Base-by-base conservation (phyloP, 2,888 invertebrate species). In the Opisthograptis luteolata region DNA sequence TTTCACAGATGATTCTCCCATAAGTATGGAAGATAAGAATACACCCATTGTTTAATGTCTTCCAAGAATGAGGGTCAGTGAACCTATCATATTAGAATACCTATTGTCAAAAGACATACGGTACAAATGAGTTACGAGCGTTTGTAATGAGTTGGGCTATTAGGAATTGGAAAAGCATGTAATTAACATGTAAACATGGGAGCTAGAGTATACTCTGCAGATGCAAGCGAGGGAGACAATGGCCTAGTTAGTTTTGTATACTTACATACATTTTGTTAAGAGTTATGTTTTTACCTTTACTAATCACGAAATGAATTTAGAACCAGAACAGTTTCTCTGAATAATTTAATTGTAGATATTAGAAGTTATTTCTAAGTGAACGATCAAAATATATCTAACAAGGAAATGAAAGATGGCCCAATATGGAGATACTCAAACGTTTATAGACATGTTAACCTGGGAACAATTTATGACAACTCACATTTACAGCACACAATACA, bases 1-100 rank as follows among this genome's bases (percentile, higher is more conserved):
- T 44, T 39, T 43, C 15, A 42, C 41, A 45, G 25, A 35, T 32
- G 12, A 31, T 58, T 62, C 61, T 62, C 55, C 48, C 60, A 55
- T 53, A 40, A 47, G 35, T 41, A 48, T 42, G 17, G 31, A 51
- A 52, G 52, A 57, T 39, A 55, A 42, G 36, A 43, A 60, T 57
- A 59, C 55, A 46, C 36, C 59, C 34, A 62, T 66, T 63, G 68
- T 66, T 64, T 62, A 65, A 51, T 55, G 44, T 64, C 17, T 66
- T 64, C 60, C 58, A 46, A 68, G 66, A 66, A 62, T 52, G 12
- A 55, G 62, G 79, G 75, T 73, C 66, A 74, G 58, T 69, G 74
- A 79, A 70, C 79, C 66, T 62, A 44, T 44, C 43, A 39, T 55
- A 61, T 66, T 61, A 47, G 55, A 62, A 61, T 66, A 67, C 63